Evolutionary conservation across 2,797 vertebrate species (phyloP), one percentile per base, ranked within the genome.

Genomic region (Sus cebifrons): DNA sequence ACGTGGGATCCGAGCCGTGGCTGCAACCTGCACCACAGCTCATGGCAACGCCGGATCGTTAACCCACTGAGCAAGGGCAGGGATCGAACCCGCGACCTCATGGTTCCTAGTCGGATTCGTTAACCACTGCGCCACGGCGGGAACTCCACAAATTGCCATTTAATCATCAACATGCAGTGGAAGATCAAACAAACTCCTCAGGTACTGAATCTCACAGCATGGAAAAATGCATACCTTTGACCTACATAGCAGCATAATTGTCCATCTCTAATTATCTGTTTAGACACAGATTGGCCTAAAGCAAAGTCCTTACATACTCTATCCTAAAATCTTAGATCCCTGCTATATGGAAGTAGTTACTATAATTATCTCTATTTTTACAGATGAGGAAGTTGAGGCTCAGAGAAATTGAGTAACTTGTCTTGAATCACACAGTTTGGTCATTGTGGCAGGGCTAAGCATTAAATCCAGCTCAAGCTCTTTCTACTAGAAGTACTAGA

Each of bases 211-310:
- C 65, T 15, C 27, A 36, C 64, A 81, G 18, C n/a, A 10, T 95
- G 40, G 70, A 87, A 49, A 95, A 68, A 40, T 68, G 52, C 65
- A 17, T 82, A 32, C 3, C 49, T 83, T 93, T 91, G 82, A 56
- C 91, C 96, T 89, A 92, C 81, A 83, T 92, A 95, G 60, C 73
- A 92, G 64, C 44, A 14, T 40, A 70, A 95, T 54, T n/a, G 14
- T 23, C 15, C 64, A 65, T 52, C 67, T 25, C 79, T 77, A 85
- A 67, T 90, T 86, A 94, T 67, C 86, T 79, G 10, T 83, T 89
- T 79, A 40, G 40, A 84, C 3, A 78, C 54, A 89, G 18, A 60
- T 29, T 36, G 6, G 12, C 15, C 54, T 68, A 71, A 27, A 68
- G 16, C 32, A 68, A 93, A 95, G 44, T 32, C 52, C 44, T 73